Base-by-base conservation (phyloP, 2,888 invertebrate genomes). In the Lordiphosa fenestrarum region DNA sequence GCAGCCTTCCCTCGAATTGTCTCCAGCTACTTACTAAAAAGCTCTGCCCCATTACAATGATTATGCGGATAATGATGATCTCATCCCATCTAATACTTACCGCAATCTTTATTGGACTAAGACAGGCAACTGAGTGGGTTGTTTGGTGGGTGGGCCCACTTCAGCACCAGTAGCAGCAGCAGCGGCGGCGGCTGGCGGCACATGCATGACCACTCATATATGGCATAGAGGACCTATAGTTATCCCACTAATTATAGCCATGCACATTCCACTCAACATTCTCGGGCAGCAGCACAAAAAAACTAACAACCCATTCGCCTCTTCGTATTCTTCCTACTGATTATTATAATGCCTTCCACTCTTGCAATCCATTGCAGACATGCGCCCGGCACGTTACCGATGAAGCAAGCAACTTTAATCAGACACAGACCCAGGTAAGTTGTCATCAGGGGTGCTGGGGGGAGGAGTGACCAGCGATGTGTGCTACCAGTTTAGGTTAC, bases 381-480 rank as follows among this genome's bases (percentile, higher is more conserved):
- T 77, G 77, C 71, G 81, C 73, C 69, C 46, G 67, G 81, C 77
- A 80, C 77, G 81, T 76, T 81, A 71, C 77, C 81, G 73, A 77
- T 77, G 77, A 77, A 71, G 81, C 77, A 76, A 68, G 62, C 67
- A 57, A 77, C 74, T 81, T 77, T 77, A 73, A 77, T 76, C 76
- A 73, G 80, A 75, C 75, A 67, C 78, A 75, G 75, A 69, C 73
- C 67, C 81, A 81, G 81, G 77, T 77, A 61, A 77, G 77, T 81
- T 80, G 76, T 71, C 76, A 80, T 71, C 71, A 51, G 46, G 60
- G 58, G 48, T 36, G 35, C 23, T 6, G 12, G 6, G 25, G 42
- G 15, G 23, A 2, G 9, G 13, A n/a, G 62, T 19, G 33, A n/a
- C n/a, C 51, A 57, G 42, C 61, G 44, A 40, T 46, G 59, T 50